Evolutionary conservation across 2,113 vertebrate species (phyloP).

Genomic region (Synchiropus splendidus): DNA sequence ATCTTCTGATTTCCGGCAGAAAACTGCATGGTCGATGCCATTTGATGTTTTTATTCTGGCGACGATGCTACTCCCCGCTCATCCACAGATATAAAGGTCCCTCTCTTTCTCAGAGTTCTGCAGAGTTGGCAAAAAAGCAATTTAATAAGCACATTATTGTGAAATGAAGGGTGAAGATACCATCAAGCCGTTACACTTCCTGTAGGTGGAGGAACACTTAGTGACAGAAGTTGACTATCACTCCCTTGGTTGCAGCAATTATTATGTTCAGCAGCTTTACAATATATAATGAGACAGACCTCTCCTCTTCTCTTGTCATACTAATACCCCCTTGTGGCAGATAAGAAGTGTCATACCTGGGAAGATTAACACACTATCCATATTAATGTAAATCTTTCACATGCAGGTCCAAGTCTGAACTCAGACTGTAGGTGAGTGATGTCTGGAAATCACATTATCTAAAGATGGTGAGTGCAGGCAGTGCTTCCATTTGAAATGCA

Average conservation of each 20-base stretch:
- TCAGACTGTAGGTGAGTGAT: constrained; percentile 15
- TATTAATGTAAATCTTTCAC: constrained; percentile 36
- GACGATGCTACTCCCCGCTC: too few species aligned
- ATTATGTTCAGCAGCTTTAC: constrained; percentile 28
- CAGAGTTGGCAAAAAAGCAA: constrained; percentile 40
- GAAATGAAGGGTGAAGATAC: constrained; percentile 44
- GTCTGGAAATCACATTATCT: constrained; percentile 10
- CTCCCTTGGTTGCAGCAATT: constrained; percentile 46
- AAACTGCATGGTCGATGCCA: too few species aligned
- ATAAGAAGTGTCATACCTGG: constrained; percentile 14
- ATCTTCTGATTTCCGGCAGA: too few species aligned
- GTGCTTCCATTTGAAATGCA: constrained; percentile 4
- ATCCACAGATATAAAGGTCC: too few species aligned
- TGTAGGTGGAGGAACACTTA: constrained; percentile 38
- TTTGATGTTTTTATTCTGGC: too few species aligned
- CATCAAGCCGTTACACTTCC: constrained; percentile 33
- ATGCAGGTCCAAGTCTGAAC: constrained; percentile 9
- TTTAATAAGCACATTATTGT: constrained; percentile 46
- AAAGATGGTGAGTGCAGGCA: constrained; percentile 3
- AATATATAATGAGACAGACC: constrained; percentile 31
- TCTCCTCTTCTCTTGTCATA: constrained; percentile 28
- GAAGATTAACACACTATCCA: constrained; percentile 31
- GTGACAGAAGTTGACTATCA: constrained; percentile 43
- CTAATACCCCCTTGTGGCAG: constrained; percentile 12
- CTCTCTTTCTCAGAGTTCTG: constrained; percentile 35